Percentiles rank a stretch among this genome's conserved stretches.
These are phyloP conservation scores for Nematopogon swammerdamellus DNA, from an alignment of 2,888 invertebrate species.

Conservation along the genomic window DNA sequence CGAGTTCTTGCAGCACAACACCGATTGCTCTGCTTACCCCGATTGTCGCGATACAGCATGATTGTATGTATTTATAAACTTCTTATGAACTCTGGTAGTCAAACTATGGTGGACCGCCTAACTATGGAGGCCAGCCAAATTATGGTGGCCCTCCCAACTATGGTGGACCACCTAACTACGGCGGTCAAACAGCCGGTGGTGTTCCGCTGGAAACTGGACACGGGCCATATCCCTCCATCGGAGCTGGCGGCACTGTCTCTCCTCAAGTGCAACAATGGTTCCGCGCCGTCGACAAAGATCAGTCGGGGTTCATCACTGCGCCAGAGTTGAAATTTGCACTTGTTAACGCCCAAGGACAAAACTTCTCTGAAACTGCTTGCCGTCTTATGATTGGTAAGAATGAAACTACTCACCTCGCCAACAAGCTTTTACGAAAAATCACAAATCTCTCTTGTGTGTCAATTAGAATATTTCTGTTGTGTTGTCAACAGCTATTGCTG, in stretches of 20 bases:
- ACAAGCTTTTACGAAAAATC: not conserved
- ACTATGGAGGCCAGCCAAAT: not conserved
- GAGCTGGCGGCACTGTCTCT: constrained; percentile 49
- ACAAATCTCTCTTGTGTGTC: no score
- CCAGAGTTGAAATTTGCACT: constrained; percentile 75
- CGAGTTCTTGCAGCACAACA: no score
- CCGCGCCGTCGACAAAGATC: constrained; percentile 75
- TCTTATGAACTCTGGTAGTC: no score
- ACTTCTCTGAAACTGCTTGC: constrained; percentile 80
- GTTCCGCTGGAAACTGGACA: constrained; percentile 36
- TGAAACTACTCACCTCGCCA: no score
- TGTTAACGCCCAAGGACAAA: constrained; percentile 80
- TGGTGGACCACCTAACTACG: not conserved
- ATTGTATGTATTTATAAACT: no score
- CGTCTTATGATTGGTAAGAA: constrained; percentile 77
- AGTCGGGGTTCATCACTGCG: constrained; percentile 78
- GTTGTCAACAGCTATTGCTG: no score
- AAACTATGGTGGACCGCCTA: no score
- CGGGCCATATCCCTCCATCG: constrained; percentile 46
- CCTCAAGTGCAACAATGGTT: constrained; percentile 87
- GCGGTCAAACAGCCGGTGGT: constrained; percentile 11
- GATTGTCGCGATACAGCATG: no score
- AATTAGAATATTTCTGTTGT: no score
- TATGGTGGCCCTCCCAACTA: not conserved
- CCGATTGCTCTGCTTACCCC: no score